Evolutionary conservation across 2,888 invertebrate genomes (phyloP), one percentile per base, ranked within the genome.

Genomic region (Galerucella pusilla): DNA sequence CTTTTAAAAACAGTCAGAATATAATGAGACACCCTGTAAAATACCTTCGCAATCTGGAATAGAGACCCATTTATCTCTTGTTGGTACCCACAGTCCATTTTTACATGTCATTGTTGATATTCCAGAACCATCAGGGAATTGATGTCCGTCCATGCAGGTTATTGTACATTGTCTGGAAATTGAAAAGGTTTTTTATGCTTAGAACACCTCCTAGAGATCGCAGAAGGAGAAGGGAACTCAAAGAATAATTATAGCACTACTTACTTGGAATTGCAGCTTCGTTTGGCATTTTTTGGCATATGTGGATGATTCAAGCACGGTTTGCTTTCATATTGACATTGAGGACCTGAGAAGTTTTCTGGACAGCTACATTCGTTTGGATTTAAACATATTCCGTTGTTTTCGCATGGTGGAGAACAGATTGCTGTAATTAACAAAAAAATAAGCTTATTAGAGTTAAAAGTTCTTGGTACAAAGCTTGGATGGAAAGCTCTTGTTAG

Each of bases 311-410:
- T 90, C 14, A 93, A 87, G 82, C 95, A 95, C 0, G 93, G 92
- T 75, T 91, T 92, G 84, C 91, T 93, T 85, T 93, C 92, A 78
- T 91, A 91, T 88, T 96, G 93, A 84, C 96, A 96, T 81, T 90
- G 90, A 0, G 91, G 90, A 5, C 96, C 96, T 61, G 90, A 90
- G 87, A 89, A 95, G 84, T 92, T 92, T 66, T 91, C 90, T 0
- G 93, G 91, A 82, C 97, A 97, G 59, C 91, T 88, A 83, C 97
- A 97, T 0, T 91, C 88, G 84, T 95, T 93, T 0, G 94, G 93
- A 45, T 90, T 90, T 5, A 93, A 86, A 83, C 97, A 97, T 68
- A 94, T 92, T 0, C 97, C 97, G 71, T 91, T 93, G 87, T 97
- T 95, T 84, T 92, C 89, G 86, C 97, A 97, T 0, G 90, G 88